These are phyloP conservation scores for Lethenteron camtschaticum DNA, from an alignment of 2,113 vertebrate genomes.

Conservation along the genomic window DNA sequence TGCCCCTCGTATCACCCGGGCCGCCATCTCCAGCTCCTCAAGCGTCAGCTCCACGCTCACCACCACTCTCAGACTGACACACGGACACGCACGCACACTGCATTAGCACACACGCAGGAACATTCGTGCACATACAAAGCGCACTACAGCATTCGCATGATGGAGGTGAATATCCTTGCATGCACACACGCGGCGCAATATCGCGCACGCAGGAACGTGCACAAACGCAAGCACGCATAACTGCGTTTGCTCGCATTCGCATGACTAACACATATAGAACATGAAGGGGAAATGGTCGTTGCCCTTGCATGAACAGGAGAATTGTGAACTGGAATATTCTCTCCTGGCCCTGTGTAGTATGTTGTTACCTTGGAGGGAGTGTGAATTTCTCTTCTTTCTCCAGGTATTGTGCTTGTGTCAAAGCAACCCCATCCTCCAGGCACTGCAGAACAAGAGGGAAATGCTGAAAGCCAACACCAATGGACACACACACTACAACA, in stretches of 20 bases:
- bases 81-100: conserved; percentile 9
- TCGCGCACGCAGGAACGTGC: neutral
- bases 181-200: neutral
- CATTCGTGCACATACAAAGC: too few relatives aligned
- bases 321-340: neutral
- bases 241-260: neutral
- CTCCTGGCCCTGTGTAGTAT: neutral
- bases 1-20: conserved; percentile 43
- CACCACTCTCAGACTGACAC: conserved; percentile 55
- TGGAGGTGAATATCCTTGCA: conserved; percentile 11
- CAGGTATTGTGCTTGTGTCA: conserved; percentile 66
- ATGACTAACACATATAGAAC: neutral
- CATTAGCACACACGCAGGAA: neutral
- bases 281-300: neutral
- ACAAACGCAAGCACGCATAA: neutral
- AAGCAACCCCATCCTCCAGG: conserved; percentile 41
- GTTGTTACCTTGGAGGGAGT: conserved; percentile 49
- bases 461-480: neutral
- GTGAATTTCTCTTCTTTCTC: conserved; percentile 80
- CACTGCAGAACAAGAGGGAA: conserved; percentile 26
- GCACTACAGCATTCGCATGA: too few relatives aligned
- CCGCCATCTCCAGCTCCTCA: conserved; percentile 47
- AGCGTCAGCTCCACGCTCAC: conserved; percentile 61
- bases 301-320: neutral
- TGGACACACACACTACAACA: conserved; percentile 8